Percentiles rank a stretch among this genome's conserved stretches.
Conservation (phyloP, 2,888 invertebrate genomes). For the Fabriciana adippe region DNA sequence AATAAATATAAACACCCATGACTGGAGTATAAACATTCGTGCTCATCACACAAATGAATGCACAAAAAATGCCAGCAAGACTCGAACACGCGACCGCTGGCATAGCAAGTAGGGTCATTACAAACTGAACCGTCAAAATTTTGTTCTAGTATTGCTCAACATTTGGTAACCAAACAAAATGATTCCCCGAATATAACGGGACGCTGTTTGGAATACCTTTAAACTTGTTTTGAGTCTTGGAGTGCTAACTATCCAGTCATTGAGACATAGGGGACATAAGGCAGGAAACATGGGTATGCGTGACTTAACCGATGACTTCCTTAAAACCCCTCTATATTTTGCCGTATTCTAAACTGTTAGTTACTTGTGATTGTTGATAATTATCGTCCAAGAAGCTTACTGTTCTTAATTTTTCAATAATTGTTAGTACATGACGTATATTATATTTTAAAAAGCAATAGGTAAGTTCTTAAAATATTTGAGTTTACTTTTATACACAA, state of each 20-base stretch:
- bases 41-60: too few species aligned
- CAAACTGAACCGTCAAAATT: background rate
- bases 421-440: too few species aligned
- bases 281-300: constrained; percentile 75
- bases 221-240: constrained; percentile 49
- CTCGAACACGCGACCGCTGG: too few species aligned
- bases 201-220: constrained; percentile 32
- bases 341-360: constrained; percentile 53
- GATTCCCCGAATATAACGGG: constrained; percentile 34
- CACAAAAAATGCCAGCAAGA: too few species aligned
- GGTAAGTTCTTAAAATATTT: too few species aligned
- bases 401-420: constrained; percentile 4
- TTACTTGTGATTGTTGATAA: constrained; percentile 40
- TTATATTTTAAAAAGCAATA: too few species aligned
- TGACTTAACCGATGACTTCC: constrained; percentile 76
- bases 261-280: constrained; percentile 54
- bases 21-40: too few species aligned
- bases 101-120: too few species aligned
- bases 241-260: constrained; percentile 57
- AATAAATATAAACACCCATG: too few species aligned
- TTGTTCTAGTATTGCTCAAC: constrained; percentile 1
- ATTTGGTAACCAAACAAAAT: constrained; percentile 11
- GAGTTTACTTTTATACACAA: too few species aligned
- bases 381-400: constrained; percentile 24
- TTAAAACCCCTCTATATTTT: constrained; percentile 60